These are phyloP conservation scores for Alethe castanea DNA, from an alignment of 2,113 vertebrate genomes.

Conservation along the genomic window DNA sequence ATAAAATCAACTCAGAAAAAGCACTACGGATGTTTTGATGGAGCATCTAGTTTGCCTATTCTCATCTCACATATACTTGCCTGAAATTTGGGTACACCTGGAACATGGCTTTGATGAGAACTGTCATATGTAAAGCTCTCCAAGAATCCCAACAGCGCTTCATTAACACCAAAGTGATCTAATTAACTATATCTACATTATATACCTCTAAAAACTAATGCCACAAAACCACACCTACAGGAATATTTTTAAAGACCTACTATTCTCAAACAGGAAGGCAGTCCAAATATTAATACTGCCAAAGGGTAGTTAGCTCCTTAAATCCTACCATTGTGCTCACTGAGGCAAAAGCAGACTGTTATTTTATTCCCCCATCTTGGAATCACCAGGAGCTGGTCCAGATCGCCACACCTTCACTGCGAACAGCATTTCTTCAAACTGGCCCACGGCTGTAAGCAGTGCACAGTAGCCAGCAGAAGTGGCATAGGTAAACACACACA, in stretches of 20 bases:
- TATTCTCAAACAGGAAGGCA: not conserved
- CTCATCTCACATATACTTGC: not conserved
- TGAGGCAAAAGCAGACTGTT: not conserved
- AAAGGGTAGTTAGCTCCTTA: not conserved
- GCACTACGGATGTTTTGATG: not conserved
- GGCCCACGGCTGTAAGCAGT: not conserved
- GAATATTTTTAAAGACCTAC: not conserved
- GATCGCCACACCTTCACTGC: not conserved
- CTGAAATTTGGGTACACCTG: not conserved
- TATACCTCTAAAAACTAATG: not conserved
- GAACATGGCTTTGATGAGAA: not conserved
- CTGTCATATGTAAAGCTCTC: not conserved
- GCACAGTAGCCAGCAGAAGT: not conserved
- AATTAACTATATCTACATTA: not conserved
- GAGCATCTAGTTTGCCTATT: not conserved
- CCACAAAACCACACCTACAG: not conserved
- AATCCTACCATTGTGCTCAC: not conserved
- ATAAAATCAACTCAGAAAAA: not conserved
- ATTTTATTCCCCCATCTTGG: rapidly evolving
- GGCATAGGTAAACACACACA: not conserved
- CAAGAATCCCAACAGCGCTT: not conserved
- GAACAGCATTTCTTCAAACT: not conserved
- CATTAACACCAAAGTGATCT: not conserved
- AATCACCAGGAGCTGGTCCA: not conserved
- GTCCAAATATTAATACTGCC: not conserved